Base-by-base conservation (phyloP, 2,888 invertebrate genomes). In the Pristionchus japonicus region DNA sequence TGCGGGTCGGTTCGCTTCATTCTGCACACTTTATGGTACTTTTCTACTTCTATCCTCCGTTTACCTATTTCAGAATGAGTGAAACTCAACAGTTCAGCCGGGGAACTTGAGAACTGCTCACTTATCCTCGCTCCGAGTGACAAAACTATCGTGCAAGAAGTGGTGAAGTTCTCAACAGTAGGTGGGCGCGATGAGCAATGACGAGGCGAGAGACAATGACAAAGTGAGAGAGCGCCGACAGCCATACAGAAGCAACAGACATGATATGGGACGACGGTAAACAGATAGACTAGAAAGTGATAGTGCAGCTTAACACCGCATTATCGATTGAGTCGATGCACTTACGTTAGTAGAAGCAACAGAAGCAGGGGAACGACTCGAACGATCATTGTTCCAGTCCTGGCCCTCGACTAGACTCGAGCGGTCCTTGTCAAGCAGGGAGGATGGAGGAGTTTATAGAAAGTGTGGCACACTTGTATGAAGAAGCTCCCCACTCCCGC, bases 391-490 rank as follows among this genome's bases (percentile, higher is more conserved):
- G 77, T 37, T 70, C 64, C 27, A 31, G 31, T 20, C 2, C 1
- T 23, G 57, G 57, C 23, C 9, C 74, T 40, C 17, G 37, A 43
- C 77, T 77, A 70, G 70, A 70, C 70, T 70, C 15, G 37, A 70
- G 77, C 77, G 43, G 47, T 3, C n/a, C n/a, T n/a, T 27, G n/a
- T 20, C 15, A 13, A 43, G 9, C n/a, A 23, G 23, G 20, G 20
- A 9, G 20, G 70, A 70, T 20, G 77, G 4, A 2, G n/a, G 43
- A 77, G 77, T 77, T 77, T 77, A 77, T 77, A 77, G 77, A 77
- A 77, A 77, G 43, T 77, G 77, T 74, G 64, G 34, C 70, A 23
- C 77, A 77, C 77, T 77, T 77, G 77, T 77, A 77, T 77, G 77
- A 77, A 77, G 77, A 77, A 77, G 77, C 47, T 74, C 49, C 64